Base-by-base conservation (phyloP, 2,113 vertebrate species). In the Thermophis baileyi region DNA sequence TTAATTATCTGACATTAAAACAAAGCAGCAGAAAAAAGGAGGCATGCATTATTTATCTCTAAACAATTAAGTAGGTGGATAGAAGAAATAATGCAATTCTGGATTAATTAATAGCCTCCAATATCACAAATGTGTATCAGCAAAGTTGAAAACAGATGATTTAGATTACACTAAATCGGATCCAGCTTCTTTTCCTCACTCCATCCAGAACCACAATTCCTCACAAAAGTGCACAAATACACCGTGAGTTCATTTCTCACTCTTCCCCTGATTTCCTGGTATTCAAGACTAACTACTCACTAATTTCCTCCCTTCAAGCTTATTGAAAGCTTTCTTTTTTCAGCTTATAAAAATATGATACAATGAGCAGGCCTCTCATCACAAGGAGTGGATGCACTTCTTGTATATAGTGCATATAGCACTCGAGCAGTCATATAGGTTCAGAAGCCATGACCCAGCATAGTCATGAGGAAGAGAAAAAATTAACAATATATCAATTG, bases 1-100 rank as follows among this genome's bases (percentile, higher is more conserved):
- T 87, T 95, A 94, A 94, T 93, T 85, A 93, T 92, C 95, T 94
- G 88, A 88, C 60, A 90, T 95, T 96, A 96, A 96, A 96, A 95
- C 90, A 95, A 94, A 94, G 16, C 44, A 90, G 51, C 81, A 91
- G 89, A 91, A 54, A 95, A 51, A 89, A 93, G 94, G 10, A 85
- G 94, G n/a, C 47, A 90, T 91, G 10, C n/a, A 85, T 55, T 95
- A 90, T 44, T 89, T 93, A 50, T 87, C 93, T 94, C 50, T 85
- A 93, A 51, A 51, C 93, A 94, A 54, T 51, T 92, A 90, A 53
- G 22, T 93, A 49, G 20, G 30, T 95, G 91, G 92, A n/a, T 1
- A 49, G 25, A 11, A 5, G 93, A 90, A 94, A 53, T 91, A 89
- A 85, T 50, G 54, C 50, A 90, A 74, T 92, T 92, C 35, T 91